Conservation (phyloP, 1,140 invertebrate genomes). For the Nixonia krombeini region DNA sequence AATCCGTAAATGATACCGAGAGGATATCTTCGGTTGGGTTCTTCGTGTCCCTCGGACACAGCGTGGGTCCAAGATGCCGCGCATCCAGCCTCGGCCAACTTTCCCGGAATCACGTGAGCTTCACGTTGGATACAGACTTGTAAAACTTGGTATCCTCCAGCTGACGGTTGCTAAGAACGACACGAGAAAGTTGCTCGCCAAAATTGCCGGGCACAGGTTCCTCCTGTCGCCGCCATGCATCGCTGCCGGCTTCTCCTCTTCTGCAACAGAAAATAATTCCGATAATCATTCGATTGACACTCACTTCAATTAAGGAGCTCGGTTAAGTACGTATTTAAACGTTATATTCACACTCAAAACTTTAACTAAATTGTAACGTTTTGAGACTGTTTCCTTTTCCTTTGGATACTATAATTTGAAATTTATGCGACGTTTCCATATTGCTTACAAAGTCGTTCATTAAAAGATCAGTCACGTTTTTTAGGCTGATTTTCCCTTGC, state of each 20-base stretch:
- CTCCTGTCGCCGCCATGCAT: constrained; percentile 72
- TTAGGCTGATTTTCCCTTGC: no score
- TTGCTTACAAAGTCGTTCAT: no score
- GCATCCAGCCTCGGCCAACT: constrained; percentile 39
- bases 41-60: constrained; percentile 27
- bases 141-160: constrained; percentile 70
- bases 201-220: constrained; percentile 66
- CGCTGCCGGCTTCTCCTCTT: constrained; percentile 72
- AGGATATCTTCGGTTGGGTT: constrained; percentile 18
- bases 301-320: no score
- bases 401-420: no score
- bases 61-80: constrained; percentile 39
- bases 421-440: no score
- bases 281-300: constrained; percentile 37
- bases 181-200: constrained; percentile 68
- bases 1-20: not conserved
- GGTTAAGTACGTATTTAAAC: no score
- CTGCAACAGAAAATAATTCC: constrained; percentile 53
- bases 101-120: constrained; percentile 42
- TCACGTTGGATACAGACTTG: constrained; percentile 68
- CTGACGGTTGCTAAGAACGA: constrained; percentile 63
- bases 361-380: no score
- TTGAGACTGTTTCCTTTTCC: no score
- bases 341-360: no score
- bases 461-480: no score